Conservation (phyloP, 2,113 vertebrate species). For the Pavo muticus region DNA sequence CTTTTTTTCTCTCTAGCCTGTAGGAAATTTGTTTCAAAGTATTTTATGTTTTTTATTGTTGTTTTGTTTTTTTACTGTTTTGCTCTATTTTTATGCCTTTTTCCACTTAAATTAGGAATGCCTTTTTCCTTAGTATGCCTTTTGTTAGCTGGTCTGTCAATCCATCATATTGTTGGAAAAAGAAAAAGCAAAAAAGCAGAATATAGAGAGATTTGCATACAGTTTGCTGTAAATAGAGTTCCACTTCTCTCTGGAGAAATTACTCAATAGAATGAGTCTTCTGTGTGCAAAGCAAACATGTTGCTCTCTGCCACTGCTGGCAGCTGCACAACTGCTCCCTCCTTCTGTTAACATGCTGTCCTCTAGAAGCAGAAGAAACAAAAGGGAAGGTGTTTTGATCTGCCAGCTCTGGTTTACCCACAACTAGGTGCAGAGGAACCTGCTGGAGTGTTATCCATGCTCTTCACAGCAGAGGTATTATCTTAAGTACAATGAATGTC, state of each 20-base stretch:
- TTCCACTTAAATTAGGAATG: neutral
- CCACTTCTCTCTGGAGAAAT: constrained; percentile 27
- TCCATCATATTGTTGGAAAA: neutral
- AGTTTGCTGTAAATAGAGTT: neutral
- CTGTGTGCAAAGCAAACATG: neutral
- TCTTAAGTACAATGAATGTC: neutral
- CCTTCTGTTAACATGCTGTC: neutral
- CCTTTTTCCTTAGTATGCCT: neutral
- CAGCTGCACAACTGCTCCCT: neutral
- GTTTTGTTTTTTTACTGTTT: neutral
- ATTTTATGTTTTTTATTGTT: neutral
- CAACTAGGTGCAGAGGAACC: neutral
- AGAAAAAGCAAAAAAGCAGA: neutral
- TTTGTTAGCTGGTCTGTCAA: constrained; percentile 11
- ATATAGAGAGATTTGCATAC: neutral
- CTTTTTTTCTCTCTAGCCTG: neutral
- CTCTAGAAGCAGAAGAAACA: neutral
- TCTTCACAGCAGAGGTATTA: neutral
- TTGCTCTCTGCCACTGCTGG: neutral
- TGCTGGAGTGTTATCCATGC: neutral
- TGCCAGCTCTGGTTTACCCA: neutral
- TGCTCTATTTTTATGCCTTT: neutral
- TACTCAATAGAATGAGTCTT: neutral
- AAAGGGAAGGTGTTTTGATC: neutral
- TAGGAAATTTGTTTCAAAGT: neutral